Evolutionary conservation across 2,113 vertebrate species (phyloP).

Genomic region (Oncorhynchus nerka): DNA sequence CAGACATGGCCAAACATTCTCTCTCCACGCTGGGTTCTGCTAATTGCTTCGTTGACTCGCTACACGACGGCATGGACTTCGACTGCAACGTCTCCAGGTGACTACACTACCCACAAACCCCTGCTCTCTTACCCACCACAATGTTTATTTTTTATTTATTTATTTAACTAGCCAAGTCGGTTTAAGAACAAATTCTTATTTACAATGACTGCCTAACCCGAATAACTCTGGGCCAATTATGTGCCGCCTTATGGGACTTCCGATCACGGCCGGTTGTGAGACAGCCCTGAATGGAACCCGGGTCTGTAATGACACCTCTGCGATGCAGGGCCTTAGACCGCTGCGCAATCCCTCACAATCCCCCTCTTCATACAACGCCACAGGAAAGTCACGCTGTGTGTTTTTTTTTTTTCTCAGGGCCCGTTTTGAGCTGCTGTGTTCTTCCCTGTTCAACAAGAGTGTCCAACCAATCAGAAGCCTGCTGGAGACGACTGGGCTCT

Average conservation of each 20-base stretch:
- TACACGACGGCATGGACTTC: slow-evolving; percentile 98
- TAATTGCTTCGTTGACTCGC: slow-evolving; percentile 95
- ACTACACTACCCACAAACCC: neutral
- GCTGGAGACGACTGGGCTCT: slow-evolving; percentile 80
- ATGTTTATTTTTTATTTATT: neutral
- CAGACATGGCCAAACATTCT: slow-evolving; percentile 90
- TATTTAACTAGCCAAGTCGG: no score
- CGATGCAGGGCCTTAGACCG: neutral
- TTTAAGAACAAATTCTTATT: no score
- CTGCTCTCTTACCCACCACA: neutral
- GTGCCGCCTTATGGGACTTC: no score
- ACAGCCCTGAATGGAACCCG: no score
- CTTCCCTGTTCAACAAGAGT: slow-evolving; percentile 88
- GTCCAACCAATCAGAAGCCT: slow-evolving; percentile 88
- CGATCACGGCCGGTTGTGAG: no score
- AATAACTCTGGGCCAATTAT: no score
- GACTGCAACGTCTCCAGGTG: slow-evolving; percentile 95
- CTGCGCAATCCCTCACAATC: neutral
- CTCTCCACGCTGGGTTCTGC: slow-evolving; percentile 89
- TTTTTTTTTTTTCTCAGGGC: slow-evolving; percentile 74
- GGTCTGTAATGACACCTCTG: no score
- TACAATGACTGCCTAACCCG: no score
- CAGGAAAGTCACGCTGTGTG: neutral
- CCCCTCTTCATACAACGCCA: neutral
- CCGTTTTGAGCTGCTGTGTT: slow-evolving; percentile 93